Evolutionary conservation across 2,113 vertebrate genomes (phyloP).

Genomic region (Coregonus clupeaformis): DNA sequence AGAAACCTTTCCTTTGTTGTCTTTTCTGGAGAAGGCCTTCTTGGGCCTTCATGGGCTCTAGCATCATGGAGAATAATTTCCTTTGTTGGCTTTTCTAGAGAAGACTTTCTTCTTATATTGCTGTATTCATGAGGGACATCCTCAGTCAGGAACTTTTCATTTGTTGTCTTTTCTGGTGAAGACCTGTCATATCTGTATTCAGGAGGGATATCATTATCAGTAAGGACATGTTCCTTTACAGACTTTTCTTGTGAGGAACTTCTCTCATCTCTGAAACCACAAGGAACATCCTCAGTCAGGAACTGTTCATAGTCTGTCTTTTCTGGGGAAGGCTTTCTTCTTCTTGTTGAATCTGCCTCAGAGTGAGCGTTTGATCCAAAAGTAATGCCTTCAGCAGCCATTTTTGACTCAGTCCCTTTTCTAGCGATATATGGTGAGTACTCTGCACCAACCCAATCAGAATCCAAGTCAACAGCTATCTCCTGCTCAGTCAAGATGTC

Average conservation of each 20-base stretch:
- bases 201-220: too few relatives aligned
- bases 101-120: conserved; percentile 5
- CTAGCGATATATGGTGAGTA: conserved; percentile 27
- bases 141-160: neutral
- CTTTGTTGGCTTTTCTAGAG: too few relatives aligned
- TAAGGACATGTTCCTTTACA: conserved; percentile 20
- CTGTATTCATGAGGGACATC: conserved; percentile 23
- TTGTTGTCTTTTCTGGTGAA: too few relatives aligned
- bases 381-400: neutral
- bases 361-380: conserved; percentile 9
- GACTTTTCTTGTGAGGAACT: neutral
- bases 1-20: too few relatives aligned
- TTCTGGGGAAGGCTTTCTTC: conserved; percentile 4
- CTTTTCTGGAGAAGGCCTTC: too few relatives aligned
- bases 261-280: conserved; percentile 12
- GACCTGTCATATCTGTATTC: too few relatives aligned
- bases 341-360: conserved; percentile 11
- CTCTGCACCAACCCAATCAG: conserved; percentile 48
- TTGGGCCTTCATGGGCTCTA: too few relatives aligned
- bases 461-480: conserved; percentile 37
- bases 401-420: conserved; percentile 15
- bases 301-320: conserved; percentile 28
- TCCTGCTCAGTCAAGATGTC: conserved; percentile 71
- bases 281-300: conserved; percentile 15
- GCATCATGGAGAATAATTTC: too few relatives aligned